Evolutionary conservation across 2,888 invertebrate genomes (phyloP).

Genomic region (Lycaena phlaeas): DNA sequence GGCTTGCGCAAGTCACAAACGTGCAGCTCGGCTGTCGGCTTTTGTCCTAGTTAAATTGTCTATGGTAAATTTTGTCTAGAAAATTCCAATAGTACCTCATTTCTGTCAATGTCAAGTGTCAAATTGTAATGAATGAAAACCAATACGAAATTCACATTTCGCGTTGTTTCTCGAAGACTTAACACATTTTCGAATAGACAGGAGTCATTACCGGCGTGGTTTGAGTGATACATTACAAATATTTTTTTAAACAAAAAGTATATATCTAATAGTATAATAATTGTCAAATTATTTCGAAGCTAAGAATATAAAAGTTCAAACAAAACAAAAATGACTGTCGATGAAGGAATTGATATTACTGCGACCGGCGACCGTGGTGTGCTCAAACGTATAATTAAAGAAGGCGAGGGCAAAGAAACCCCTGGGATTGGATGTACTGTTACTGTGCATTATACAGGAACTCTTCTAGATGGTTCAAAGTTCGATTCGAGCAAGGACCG

Average conservation of each 20-base stretch:
- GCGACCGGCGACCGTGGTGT: constrained; percentile 79
- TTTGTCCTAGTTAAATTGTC: no score
- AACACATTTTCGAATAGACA: background rate
- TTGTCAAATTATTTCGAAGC: background rate
- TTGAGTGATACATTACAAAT: background rate
- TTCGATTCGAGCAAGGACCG: constrained; percentile 94
- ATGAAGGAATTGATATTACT: constrained; percentile 58
- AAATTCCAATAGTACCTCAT: no score
- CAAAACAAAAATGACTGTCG: constrained; percentile 57
- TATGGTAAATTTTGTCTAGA: no score
- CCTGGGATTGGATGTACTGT: constrained; percentile 80
- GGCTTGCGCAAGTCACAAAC: no score
- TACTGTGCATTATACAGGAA: constrained; percentile 92
- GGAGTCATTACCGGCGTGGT: background rate
- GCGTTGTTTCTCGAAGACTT: background rate
- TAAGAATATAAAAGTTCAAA: background rate
- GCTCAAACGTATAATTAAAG: constrained; percentile 81
- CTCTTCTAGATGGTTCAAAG: constrained; percentile 86
- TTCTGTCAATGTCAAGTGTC: background rate
- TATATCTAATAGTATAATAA: background rate
- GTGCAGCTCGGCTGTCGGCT: no score
- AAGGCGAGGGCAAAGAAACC: constrained; percentile 81
- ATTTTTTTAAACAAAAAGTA: background rate
- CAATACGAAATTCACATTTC: no score
- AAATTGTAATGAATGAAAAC: no score